Conservation (phyloP, 2,797 vertebrate genomes). For the Australoheros facetus region DNA sequence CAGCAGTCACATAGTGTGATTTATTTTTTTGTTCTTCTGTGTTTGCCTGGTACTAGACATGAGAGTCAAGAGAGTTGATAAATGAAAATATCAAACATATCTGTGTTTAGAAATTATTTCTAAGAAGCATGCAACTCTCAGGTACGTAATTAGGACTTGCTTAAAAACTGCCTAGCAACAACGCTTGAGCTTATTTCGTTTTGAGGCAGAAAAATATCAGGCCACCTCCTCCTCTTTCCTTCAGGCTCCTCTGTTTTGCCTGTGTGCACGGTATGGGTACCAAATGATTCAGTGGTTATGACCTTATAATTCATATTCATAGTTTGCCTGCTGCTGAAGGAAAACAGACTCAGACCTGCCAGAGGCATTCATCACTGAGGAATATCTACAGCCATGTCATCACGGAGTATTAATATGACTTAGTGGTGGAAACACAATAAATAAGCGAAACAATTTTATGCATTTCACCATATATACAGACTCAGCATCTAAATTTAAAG, state of each 20-base stretch:
- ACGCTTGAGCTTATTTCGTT: background rate
- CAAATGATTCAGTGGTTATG: background rate
- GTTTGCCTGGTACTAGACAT: too few species aligned
- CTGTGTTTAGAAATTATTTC: background rate
- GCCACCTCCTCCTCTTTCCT: background rate
- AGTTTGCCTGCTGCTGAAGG: background rate
- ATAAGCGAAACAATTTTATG: background rate
- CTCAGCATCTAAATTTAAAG: background rate
- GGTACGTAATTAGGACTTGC: too few species aligned
- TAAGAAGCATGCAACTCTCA: background rate
- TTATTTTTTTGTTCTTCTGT: too few species aligned
- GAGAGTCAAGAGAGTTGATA: too few species aligned
- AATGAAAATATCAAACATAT: background rate
- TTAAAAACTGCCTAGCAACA: conserved; percentile 1
- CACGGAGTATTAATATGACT: background rate
- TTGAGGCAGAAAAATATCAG: background rate
- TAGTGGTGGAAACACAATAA: background rate
- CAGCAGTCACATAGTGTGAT: too few species aligned
- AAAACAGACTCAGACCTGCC: background rate
- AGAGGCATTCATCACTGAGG: background rate
- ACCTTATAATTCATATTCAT: background rate
- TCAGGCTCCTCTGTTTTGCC: background rate
- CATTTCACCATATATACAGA: background rate
- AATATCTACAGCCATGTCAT: background rate
- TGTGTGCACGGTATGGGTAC: background rate